A percentile compares a stretch with the other conserved stretches of the same genome.
Evolutionary conservation across 2,113 vertebrate species (phyloP).

Genomic region (Lepisosteus oculatus): DNA sequence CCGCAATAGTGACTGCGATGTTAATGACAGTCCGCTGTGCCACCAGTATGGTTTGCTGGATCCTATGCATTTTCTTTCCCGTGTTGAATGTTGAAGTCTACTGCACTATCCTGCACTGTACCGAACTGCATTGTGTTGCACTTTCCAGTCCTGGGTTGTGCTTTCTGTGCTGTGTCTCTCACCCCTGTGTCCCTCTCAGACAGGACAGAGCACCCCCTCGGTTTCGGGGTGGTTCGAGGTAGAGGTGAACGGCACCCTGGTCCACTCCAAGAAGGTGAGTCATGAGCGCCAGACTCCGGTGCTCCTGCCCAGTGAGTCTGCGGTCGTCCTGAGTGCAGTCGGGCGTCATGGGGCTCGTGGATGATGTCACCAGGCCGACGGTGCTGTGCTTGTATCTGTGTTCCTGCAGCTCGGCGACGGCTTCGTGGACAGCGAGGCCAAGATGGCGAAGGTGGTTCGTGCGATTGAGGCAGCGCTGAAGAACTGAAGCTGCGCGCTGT

Average conservation of each 20-base stretch:
- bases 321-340: too few species aligned
- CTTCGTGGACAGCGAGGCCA: constrained; percentile 32
- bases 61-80: not conserved
- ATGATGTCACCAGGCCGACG: not conserved
- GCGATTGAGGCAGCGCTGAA: constrained; percentile 33
- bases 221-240: constrained; percentile 43
- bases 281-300: not conserved
- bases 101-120: not conserved
- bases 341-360: not conserved
- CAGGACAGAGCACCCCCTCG: constrained; percentile 35
- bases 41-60: not conserved
- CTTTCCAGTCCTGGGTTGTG: not conserved
- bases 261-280: constrained; percentile 47
- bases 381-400: not conserved
- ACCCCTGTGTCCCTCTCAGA: constrained; percentile 17
- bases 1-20: too few species aligned
- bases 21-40: too few species aligned
- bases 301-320: too few species aligned
- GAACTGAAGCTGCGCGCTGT: constrained; percentile 25
- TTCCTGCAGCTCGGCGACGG: constrained; percentile 36
- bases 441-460: constrained; percentile 24
- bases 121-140: not conserved
- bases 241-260: constrained; percentile 35
- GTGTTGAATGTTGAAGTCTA: not conserved
- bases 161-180: not conserved